Conservation (phyloP, 2,797 vertebrate species). For the Macropodus opercularis region DNA sequence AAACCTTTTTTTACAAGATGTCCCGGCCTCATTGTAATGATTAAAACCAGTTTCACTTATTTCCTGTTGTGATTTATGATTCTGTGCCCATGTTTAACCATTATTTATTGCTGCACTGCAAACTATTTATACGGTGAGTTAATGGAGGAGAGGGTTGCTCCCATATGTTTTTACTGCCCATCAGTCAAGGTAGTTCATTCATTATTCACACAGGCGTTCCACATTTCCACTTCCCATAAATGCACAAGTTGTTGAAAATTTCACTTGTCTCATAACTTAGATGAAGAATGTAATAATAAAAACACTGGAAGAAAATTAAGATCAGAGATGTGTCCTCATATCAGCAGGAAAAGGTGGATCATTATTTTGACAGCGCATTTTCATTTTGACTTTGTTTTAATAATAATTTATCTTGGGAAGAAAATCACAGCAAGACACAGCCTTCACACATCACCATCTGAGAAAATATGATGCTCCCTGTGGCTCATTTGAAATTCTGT, state of each 20-base stretch:
- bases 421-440: too few relatives aligned
- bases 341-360: too few relatives aligned
- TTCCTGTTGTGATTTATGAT: conserved; percentile 4
- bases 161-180: conserved; percentile 36
- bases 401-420: too few relatives aligned
- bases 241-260: conserved; percentile 20
- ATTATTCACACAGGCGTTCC: conserved; percentile 51
- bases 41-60: not conserved
- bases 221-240: conserved; percentile 43
- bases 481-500: not conserved
- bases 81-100: not conserved
- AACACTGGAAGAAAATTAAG: not conserved
- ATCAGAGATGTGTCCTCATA: too few relatives aligned
- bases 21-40: conserved; percentile 3
- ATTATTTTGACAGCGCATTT: too few relatives aligned
- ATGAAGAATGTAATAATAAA: not conserved
- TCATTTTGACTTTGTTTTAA: too few relatives aligned
- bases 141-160: conserved; percentile 37
- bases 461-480: too few relatives aligned
- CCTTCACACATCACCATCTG: too few relatives aligned
- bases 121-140: conserved; percentile 26
- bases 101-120: conserved; percentile 29
- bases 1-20: conserved; percentile 69
- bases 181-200: conserved; percentile 55
- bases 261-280: not conserved